A percentile compares a stretch with the other conserved stretches of the same genome.
phyloP scores from a whole-genome alignment of 2,113 vertebrate genomes.

The Trochalopteron elliotii region DNA sequence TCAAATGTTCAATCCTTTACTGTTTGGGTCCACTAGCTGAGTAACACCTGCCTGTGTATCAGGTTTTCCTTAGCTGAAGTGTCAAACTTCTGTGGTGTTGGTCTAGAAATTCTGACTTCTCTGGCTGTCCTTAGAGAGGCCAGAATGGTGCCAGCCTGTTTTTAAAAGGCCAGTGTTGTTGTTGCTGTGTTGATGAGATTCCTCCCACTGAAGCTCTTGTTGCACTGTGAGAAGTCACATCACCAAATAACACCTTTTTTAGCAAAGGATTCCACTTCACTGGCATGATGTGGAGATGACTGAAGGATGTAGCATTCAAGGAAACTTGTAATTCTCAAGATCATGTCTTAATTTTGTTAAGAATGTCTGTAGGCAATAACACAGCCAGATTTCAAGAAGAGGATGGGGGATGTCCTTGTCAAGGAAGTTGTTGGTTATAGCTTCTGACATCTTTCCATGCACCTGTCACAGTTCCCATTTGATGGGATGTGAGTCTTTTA shows the following conservation, averaged over 20 bases:
- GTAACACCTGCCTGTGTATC: neutral
- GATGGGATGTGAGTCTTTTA: neutral
- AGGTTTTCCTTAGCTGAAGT: neutral
- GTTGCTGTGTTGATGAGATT: neutral
- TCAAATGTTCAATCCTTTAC: neutral
- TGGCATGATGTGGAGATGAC: neutral
- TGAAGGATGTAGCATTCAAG: neutral
- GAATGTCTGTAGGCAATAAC: neutral
- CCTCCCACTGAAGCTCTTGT: neutral
- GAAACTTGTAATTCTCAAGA: neutral
- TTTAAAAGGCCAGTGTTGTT: neutral
- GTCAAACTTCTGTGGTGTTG: neutral
- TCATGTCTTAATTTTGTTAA: neutral
- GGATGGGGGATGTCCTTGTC: neutral
- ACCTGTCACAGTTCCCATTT: neutral
- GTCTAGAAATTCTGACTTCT: neutral
- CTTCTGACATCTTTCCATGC: neutral
- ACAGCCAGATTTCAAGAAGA: neutral
- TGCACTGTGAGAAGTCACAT: neutral
- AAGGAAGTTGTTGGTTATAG: neutral
- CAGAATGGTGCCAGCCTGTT: neutral
- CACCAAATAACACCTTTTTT: neutral
- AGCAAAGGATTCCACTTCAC: neutral
- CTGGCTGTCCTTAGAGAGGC: neutral
- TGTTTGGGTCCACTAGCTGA: neutral